phyloP scores from a whole-genome alignment of 2,113 vertebrate species.

The Upupa epops region DNA sequence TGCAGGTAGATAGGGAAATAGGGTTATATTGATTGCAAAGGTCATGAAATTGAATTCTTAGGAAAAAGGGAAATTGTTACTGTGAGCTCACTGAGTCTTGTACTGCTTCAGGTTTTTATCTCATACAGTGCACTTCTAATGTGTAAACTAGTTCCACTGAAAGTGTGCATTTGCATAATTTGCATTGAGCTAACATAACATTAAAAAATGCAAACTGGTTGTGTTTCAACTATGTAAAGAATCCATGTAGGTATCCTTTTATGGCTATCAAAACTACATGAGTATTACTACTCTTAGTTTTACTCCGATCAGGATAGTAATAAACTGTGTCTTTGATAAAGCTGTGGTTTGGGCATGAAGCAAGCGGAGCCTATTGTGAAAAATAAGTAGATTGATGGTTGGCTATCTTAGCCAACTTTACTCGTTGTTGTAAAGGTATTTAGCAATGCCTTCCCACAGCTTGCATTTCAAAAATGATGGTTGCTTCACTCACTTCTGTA shows the following conservation, averaged over 20 bases:
- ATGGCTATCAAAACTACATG: not conserved
- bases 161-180: slow-evolving; percentile 74
- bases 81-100: slow-evolving; percentile 25
- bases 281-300: slow-evolving; percentile 43
- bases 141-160: slow-evolving; percentile 62
- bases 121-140: slow-evolving; percentile 39
- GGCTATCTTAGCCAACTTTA: slow-evolving; percentile 76
- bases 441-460: slow-evolving; percentile 78
- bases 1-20: slow-evolving; percentile 59
- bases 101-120: not conserved
- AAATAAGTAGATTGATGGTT: slow-evolving; percentile 71
- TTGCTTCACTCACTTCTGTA: slow-evolving; percentile 75
- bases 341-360: slow-evolving; percentile 77
- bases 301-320: slow-evolving; percentile 51
- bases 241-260: slow-evolving; percentile 21
- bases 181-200: slow-evolving; percentile 55
- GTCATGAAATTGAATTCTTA: slow-evolving; percentile 23
- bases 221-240: slow-evolving; percentile 59
- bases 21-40: slow-evolving; percentile 1
- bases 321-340: slow-evolving; percentile 74
- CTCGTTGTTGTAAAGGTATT: slow-evolving; percentile 78
- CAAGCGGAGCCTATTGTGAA: slow-evolving; percentile 78
- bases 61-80: slow-evolving; percentile 12
- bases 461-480: slow-evolving; percentile 73
- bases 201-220: slow-evolving; percentile 70